A percentile compares a stretch with the other conserved stretches of the same genome.
Evolutionary conservation across 2,888 invertebrate species (phyloP).

Genomic region (Holacanthella duospinosa): DNA sequence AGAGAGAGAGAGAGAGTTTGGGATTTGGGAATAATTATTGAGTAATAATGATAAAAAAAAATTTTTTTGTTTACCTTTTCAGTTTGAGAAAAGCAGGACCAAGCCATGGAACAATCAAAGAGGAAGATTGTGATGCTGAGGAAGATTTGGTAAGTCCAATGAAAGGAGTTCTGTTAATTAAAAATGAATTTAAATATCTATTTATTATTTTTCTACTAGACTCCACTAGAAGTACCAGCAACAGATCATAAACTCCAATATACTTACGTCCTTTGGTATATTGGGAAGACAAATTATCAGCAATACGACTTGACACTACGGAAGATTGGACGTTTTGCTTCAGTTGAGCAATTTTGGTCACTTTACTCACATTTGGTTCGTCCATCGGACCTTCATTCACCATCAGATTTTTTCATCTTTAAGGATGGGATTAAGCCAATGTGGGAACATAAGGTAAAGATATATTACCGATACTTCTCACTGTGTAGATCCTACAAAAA

Average conservation of each 20-base stretch:
- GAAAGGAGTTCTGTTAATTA: neutral
- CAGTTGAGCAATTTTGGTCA: constrained; percentile 97
- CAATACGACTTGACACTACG: constrained; percentile 70
- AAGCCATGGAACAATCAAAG: constrained; percentile 7
- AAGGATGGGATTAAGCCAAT: constrained; percentile 97
- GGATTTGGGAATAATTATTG: too few relatives aligned
- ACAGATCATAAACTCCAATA: constrained; percentile 87
- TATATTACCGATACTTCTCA: too few relatives aligned
- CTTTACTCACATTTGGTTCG: constrained; percentile 83
- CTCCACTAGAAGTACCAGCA: constrained; percentile 61
- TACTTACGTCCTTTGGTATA: constrained; percentile 88
- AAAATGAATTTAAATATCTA: neutral
- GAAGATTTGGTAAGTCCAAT: constrained; percentile 33
- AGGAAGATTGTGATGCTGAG: constrained; percentile 36
- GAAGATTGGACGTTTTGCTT: constrained; percentile 73
- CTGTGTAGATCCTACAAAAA: too few relatives aligned
- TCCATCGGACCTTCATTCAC: constrained; percentile 78
- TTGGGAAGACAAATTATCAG: constrained; percentile 51
- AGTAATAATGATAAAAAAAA: too few relatives aligned
- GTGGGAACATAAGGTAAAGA: constrained; percentile 64
- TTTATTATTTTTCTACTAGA: constrained; percentile 40
- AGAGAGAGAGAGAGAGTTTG: too few relatives aligned
- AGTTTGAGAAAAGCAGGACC: constrained; percentile 30
- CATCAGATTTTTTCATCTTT: constrained; percentile 89
- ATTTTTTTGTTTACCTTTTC: constrained; percentile 20